A percentile compares a stretch with the other conserved stretches of the same genome.
Evolutionary conservation across 2,888 invertebrate genomes (phyloP).

Genomic region (Ormyrus labotus): DNA sequence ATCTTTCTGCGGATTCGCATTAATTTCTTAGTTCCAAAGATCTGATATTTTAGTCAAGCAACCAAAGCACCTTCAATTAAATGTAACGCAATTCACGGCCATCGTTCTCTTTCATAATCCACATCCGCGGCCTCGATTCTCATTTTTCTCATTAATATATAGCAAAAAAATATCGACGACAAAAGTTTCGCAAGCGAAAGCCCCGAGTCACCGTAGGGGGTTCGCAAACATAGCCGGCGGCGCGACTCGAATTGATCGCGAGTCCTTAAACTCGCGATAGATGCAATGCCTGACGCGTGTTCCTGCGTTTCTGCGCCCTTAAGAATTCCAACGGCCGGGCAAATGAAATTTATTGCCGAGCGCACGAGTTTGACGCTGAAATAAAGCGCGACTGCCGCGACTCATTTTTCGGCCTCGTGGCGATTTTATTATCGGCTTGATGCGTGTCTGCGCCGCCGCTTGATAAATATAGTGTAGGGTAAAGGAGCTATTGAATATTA

Average conservation of each 20-base stretch:
- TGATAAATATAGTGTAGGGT: no score
- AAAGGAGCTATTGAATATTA: no score
- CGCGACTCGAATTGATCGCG: conserved; percentile 43
- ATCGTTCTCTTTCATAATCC: no score
- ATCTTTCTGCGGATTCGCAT: no score
- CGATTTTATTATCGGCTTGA: no score
- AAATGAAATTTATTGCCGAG: conserved; percentile 48
- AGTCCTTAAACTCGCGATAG: conserved; percentile 40
- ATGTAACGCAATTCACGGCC: no score
- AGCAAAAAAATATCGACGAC: background rate
- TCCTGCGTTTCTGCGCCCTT: conserved; percentile 14
- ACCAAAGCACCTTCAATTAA: no score
- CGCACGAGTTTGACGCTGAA: background rate
- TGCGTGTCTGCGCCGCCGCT: no score
- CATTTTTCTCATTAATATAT: no score
- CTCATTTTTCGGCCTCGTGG: background rate
- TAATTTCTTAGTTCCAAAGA: no score
- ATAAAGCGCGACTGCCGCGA: background rate
- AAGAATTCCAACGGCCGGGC: conserved; percentile 24
- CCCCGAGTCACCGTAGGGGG: conserved; percentile 16
- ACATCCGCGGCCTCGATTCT: no score
- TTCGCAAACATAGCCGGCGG: conserved; percentile 3
- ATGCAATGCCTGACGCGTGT: conserved; percentile 41
- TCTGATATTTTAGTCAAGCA: no score
- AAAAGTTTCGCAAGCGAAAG: conserved; percentile 13